Evolutionary conservation across 1,140 invertebrate species (phyloP).

Genomic region (Neodiprion virginianus): DNA sequence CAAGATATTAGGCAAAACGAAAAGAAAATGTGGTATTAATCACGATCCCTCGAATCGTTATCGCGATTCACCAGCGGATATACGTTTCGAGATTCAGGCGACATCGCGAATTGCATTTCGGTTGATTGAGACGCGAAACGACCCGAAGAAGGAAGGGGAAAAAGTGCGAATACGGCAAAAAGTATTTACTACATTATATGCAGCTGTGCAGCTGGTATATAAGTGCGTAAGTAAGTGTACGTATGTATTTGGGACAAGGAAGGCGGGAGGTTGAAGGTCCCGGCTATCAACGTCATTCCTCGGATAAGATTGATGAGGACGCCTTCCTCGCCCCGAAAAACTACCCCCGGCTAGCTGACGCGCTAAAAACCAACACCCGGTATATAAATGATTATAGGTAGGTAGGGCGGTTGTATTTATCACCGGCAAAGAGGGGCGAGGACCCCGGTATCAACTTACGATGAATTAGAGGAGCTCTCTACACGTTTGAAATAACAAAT

Average conservation of each 20-base stretch:
- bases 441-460: neutral
- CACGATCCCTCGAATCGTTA: too few species aligned
- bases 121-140: too few species aligned
- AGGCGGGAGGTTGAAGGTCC: constrained; percentile 37
- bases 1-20: neutral
- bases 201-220: constrained; percentile 36
- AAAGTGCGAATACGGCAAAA: too few species aligned
- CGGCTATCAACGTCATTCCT: constrained; percentile 54
- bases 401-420: neutral
- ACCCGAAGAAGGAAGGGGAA: too few species aligned
- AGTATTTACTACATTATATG: constrained; percentile 26
- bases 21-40: neutral
- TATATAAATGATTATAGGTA: neutral
- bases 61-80: too few species aligned
- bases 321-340: constrained; percentile 22
- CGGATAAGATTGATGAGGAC: constrained; percentile 57
- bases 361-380: constrained; percentile 6
- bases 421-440: neutral
- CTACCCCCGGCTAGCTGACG: neutral
- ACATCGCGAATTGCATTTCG: too few species aligned
- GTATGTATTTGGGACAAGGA: constrained; percentile 33
- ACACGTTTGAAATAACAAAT: constrained; percentile 15
- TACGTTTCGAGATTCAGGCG: too few species aligned
- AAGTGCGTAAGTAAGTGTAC: constrained; percentile 23
- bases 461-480: too few species aligned